Evolutionary conservation across 2,888 invertebrate species (phyloP), one percentile per base, ranked within the genome.

Genomic region (Drosophila austrosaltans): DNA sequence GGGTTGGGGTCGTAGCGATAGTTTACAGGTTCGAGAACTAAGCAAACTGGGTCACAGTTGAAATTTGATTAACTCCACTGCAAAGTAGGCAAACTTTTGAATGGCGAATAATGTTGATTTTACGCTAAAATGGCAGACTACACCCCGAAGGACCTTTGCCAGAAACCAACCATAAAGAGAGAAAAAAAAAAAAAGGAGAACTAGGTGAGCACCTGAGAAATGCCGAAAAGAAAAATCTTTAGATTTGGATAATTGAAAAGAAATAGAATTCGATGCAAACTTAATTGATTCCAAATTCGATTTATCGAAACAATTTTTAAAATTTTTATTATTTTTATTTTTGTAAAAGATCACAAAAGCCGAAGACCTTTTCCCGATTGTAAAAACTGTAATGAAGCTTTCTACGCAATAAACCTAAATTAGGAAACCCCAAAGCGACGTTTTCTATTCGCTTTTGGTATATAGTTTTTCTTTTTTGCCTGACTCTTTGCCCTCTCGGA

Each of bases 61-160:
- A 66, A 78, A 78, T 75, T 78, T 81, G 72, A 87, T 84, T 77
- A 81, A 66, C 69, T 64, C 67, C 58, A 57, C 30, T 57, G 57
- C 69, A 66, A 72, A 66, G 62, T 66, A 68, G 63, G 66, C 70
- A 56, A 63, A 42, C 42, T 58, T 39, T 53, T 48, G 62, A 44
- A 22, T 22, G 22, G 20, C 16, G 22, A 10, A 25, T 36, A 44
- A 44, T 59, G 57, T 57, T 39, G 57, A 57, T 57, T 57, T 54
- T n/a, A 7, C n/a, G n/a, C 53, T 7, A 28, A 16, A 25, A 53
- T n/a, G 53, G 10, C 53, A 53, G 30, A 30, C 30, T 25, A 30
- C 30, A 28, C 25, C 30, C 30, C 28, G n/a, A 25, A 53, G n/a
- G n/a, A 4, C 3, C 36, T 8, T 1, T 4, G 36, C 36, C 8